Conservation (phyloP, 2,797 vertebrate species). For the Hephaestus fuliginosus region DNA sequence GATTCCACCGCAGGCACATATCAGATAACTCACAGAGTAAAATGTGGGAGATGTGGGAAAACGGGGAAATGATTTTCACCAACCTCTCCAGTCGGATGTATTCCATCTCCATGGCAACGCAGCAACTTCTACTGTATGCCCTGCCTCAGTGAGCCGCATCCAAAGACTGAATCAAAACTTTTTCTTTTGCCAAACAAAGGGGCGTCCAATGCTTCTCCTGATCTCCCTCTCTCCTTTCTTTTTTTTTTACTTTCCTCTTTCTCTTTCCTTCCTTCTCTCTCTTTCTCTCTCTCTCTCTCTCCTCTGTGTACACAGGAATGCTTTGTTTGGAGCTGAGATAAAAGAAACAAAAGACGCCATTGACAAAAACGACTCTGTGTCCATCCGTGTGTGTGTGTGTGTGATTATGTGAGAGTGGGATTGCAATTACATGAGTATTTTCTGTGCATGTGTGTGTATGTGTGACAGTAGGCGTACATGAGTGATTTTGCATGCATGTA, state of each 20-base stretch:
- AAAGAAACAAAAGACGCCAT: slow-evolving; percentile 85
- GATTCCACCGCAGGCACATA: slow-evolving; percentile 31
- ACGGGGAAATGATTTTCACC: slow-evolving; percentile 41
- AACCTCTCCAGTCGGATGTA: slow-evolving; percentile 78
- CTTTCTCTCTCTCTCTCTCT: slow-evolving; percentile 47
- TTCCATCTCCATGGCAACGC: slow-evolving; percentile 78
- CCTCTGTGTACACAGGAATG: slow-evolving; percentile 80
- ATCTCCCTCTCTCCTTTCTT: slow-evolving; percentile 40
- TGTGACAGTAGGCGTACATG: slow-evolving; percentile 33
- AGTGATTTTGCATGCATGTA: slow-evolving; percentile 22
- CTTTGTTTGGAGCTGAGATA: slow-evolving; percentile 84
- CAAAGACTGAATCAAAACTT: slow-evolving; percentile 69
- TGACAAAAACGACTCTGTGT: slow-evolving; percentile 82
- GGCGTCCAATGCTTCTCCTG: slow-evolving; percentile 58
- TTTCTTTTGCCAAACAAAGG: slow-evolving; percentile 66
- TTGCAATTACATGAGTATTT: slow-evolving; percentile 52
- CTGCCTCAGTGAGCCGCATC: slow-evolving; percentile 38
- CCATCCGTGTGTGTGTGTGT: slow-evolving; percentile 55
- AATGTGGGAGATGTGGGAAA: slow-evolving; percentile 41
- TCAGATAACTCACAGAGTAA: slow-evolving; percentile 56
- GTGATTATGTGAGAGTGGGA: slow-evolving; percentile 52
- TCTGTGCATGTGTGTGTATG: slow-evolving; percentile 32
- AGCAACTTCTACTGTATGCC: slow-evolving; percentile 46
- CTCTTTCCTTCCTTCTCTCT: slow-evolving; percentile 40
- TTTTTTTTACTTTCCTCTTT: slow-evolving; percentile 4